Base-by-base conservation (phyloP, 2,888 invertebrate genomes). In the Macrophya alboannulata region DNA sequence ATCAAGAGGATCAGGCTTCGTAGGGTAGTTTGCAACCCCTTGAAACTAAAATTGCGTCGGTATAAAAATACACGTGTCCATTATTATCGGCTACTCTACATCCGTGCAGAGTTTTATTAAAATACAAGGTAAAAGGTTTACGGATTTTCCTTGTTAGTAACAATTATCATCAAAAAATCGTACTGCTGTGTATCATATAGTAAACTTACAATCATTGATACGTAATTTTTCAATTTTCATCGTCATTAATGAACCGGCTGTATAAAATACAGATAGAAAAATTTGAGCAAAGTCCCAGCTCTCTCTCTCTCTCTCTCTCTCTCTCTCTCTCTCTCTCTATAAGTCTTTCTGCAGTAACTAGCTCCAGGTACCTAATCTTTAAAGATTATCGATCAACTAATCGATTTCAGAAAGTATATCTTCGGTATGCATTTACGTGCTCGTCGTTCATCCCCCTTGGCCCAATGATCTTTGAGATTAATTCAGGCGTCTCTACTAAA, bases 151-250 rank as follows among this genome's bases (percentile, higher is more conserved):
- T 55, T n/a, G 55, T 55, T 55, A 55, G n/a, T 8, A 55, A 55
- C 55, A 55, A 55, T 55, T 8, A 55, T 55, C 55, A n/a, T 55
- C n/a, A n/a, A 55, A 55, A 55, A 55, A 55, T 55, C 55, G n/a
- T 55, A n/a, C 55, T n/a, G 31, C 31, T 31, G 31, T 31, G 31
- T 31, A 31, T 31, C 31, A 31, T 31, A 31, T 31, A 31, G 31
- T 31, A 3, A 2, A 31, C 31, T 31, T 31, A 31, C 3, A 31
- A 31, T 31, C 3, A 31, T 2, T 31, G 51, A 8, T 55, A 55
- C n/a, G 3, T n/a, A 8, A 5, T n/a, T 8, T 55, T 55, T n/a
- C 6, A 17, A 17, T 51, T n/a, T 51, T 51, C n/a, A n/a, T n/a
- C n/a, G n/a, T n/a, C n/a, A n/a, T n/a, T n/a, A n/a, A n/a, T n/a